Evolutionary conservation across 2,113 vertebrate species (phyloP).

Genomic region (Chaetura pelagica): DNA sequence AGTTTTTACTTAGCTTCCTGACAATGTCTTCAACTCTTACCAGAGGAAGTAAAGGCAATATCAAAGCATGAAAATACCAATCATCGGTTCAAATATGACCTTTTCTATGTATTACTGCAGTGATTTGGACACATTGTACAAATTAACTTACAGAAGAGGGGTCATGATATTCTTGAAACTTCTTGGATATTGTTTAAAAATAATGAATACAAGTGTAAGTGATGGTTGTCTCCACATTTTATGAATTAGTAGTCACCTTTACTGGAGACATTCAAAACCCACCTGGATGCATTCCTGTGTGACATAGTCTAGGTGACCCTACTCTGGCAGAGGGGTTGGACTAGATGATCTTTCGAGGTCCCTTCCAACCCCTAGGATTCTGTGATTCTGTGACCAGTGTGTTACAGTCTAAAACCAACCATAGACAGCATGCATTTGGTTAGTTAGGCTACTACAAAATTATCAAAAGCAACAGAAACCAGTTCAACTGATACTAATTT

Average conservation of each 20-base stretch:
- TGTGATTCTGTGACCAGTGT: accelerated
- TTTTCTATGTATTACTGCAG: not conserved
- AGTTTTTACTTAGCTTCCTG: not conserved
- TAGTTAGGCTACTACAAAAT: not conserved
- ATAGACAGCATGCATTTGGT: not conserved
- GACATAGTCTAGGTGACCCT: too few relatives aligned
- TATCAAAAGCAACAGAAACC: not conserved
- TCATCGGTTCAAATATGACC: not conserved
- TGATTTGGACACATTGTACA: not conserved
- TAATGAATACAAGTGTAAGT: not conserved
- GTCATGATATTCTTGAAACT: not conserved
- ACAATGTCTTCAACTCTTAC: not conserved
- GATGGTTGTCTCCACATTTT: not conserved
- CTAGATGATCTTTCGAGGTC: too few relatives aligned
- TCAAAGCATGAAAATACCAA: not conserved
- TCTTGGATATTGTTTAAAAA: not conserved
- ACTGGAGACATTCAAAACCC: too few relatives aligned
- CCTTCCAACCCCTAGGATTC: too few relatives aligned
- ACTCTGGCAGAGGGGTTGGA: too few relatives aligned
- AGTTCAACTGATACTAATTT: not conserved
- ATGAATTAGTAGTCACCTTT: not conserved
- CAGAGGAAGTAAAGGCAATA: not conserved
- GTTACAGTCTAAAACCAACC: not conserved
- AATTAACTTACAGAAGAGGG: not conserved
- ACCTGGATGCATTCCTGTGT: too few relatives aligned